Evolutionary conservation across 2,888 invertebrate genomes (phyloP).

Genomic region (Acronicta aceris): DNA sequence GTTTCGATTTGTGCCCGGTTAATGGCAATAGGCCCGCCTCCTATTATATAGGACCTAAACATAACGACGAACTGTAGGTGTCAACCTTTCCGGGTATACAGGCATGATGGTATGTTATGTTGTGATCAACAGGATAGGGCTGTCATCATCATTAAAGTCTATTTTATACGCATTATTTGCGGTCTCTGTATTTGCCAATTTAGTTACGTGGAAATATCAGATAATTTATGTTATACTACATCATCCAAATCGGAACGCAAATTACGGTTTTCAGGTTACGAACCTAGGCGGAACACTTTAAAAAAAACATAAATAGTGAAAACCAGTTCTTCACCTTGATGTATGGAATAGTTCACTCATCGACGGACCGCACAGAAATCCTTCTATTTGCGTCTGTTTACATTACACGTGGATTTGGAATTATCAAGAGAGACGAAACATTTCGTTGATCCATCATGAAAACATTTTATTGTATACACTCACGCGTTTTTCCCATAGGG

Average conservation of each 20-base stretch:
- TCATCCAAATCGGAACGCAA: not conserved
- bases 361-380: constrained; percentile 27
- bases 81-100: no score
- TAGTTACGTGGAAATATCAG: no score
- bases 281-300: constrained; percentile 1
- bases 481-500: no score
- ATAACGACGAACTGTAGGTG: no score
- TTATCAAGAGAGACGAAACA: constrained; percentile 33
- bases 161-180: no score
- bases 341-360: constrained; percentile 34
- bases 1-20: no score
- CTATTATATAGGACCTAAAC: no score
- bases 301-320: constrained; percentile 25
- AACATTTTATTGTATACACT: constrained; percentile 3
- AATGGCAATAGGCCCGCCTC: no score
- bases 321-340: constrained; percentile 34
- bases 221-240: not conserved
- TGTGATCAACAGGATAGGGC: no score
- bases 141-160: no score
- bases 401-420: constrained; percentile 21
- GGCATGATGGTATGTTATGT: no score
- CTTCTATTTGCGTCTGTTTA: constrained; percentile 40
- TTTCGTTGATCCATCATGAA: constrained; percentile 3
- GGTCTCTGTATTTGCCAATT: no score
- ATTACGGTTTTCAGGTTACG: constrained; percentile 12